Percentiles rank a stretch among this genome's conserved stretches.
phyloP scores from a whole-genome alignment of 2,797 vertebrate species.

The Euthynnus affinis region DNA sequence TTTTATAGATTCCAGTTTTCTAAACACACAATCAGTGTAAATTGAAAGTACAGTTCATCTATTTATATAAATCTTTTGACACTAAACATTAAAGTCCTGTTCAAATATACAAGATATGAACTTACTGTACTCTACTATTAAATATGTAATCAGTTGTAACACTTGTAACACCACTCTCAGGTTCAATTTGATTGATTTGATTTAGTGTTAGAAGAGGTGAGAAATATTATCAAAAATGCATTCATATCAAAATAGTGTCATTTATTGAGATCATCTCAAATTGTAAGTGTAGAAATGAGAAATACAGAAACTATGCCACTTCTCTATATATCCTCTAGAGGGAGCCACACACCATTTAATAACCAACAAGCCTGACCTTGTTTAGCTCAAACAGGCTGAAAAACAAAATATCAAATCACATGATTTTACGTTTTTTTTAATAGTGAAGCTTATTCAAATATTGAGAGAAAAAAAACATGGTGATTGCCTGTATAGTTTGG shows the following conservation, averaged over 20 bases:
- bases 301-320: background rate
- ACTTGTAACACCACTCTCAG: background rate
- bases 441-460: conserved; percentile 47
- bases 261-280: background rate
- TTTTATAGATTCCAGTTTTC: background rate
- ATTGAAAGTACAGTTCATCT: background rate
- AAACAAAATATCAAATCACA: conserved; percentile 30
- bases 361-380: background rate
- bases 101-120: background rate
- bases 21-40: background rate
- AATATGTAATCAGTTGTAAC: background rate
- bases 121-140: background rate
- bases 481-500: conserved; percentile 9
- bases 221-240: background rate
- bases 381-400: background rate
- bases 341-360: conserved; percentile 69
- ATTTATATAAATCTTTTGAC: background rate
- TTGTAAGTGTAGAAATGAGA: background rate
- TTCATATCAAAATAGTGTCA: background rate
- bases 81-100: background rate
- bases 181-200: background rate
- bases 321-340: conserved; percentile 59
- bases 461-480: conserved; percentile 42
- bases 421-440: conserved; percentile 70
- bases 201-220: background rate